Conservation (phyloP, 2,888 invertebrate species). For the Polymixis lichenea region DNA sequence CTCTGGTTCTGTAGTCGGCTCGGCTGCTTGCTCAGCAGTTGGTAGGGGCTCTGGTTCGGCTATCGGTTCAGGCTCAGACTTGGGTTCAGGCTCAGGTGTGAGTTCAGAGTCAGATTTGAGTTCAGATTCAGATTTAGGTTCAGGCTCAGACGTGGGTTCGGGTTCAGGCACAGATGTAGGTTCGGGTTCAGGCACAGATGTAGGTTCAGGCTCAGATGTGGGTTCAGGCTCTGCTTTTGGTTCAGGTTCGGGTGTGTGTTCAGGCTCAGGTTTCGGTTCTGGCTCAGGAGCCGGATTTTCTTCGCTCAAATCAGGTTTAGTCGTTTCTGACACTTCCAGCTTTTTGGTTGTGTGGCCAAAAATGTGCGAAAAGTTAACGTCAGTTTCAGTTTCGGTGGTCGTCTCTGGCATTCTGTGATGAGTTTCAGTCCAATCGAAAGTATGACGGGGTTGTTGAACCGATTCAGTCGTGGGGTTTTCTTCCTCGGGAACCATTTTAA, state of each 20-base stretch:
- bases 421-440: slow-evolving; percentile 82
- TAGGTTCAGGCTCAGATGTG: slow-evolving; percentile 32
- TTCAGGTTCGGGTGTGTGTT: slow-evolving; percentile 53
- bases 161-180: slow-evolving; percentile 68
- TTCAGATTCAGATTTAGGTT: slow-evolving; percentile 59
- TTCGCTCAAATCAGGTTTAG: slow-evolving; percentile 61
- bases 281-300: slow-evolving; percentile 60
- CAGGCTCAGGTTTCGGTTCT: slow-evolving; percentile 51
- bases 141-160: slow-evolving; percentile 65
- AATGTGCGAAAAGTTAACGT: slow-evolving; percentile 80
- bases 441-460: slow-evolving; percentile 62
- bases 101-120: slow-evolving; percentile 62
- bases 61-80: slow-evolving; percentile 56
- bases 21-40: slow-evolving; percentile 34
- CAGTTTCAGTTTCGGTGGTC: slow-evolving; percentile 78
- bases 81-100: slow-evolving; percentile 55
- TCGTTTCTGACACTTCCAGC: slow-evolving; percentile 63
- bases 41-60: slow-evolving; percentile 64
- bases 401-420: slow-evolving; percentile 72
- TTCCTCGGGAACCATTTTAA: slow-evolving; percentile 73
- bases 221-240: slow-evolving; percentile 58
- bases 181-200: slow-evolving; percentile 42
- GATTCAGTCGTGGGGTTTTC: slow-evolving; percentile 73
- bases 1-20: slow-evolving; percentile 63
- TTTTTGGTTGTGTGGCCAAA: slow-evolving; percentile 73